Evolutionary conservation across 2,113 vertebrate genomes (phyloP).

Genomic region (Vicugna pacos): DNA sequence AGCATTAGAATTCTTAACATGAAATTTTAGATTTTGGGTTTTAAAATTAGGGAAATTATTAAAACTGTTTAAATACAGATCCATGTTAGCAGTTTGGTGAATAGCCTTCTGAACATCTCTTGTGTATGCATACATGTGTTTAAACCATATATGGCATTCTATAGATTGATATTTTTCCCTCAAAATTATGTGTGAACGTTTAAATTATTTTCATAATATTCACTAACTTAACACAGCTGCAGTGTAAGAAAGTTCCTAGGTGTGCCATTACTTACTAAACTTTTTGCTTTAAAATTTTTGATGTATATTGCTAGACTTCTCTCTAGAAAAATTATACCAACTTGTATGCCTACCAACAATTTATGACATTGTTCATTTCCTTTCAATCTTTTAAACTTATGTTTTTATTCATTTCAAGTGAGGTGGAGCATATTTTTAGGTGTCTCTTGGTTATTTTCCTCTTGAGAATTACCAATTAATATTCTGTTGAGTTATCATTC

Average conservation of each 20-base stretch:
- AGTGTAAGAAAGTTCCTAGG: neutral
- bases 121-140: neutral
- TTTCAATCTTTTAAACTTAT: neutral
- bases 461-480: neutral
- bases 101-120: neutral
- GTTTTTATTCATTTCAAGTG: neutral
- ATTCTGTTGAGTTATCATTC: neutral
- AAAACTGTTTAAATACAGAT: neutral
- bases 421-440: neutral
- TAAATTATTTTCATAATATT: constrained; percentile 22
- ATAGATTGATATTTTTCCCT: neutral
- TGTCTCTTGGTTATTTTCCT: neutral
- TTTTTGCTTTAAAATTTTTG: neutral
- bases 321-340: neutral
- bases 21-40: neutral
- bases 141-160: neutral
- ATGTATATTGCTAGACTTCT: neutral
- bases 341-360: neutral
- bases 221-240: neutral
- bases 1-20: neutral
- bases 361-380: neutral
- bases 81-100: neutral
- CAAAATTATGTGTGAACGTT: constrained; percentile 4
- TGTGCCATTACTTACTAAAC: neutral
- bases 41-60: neutral